Conservation (phyloP, 1,140 invertebrate species). For the Gonatopus flavifemur region DNA sequence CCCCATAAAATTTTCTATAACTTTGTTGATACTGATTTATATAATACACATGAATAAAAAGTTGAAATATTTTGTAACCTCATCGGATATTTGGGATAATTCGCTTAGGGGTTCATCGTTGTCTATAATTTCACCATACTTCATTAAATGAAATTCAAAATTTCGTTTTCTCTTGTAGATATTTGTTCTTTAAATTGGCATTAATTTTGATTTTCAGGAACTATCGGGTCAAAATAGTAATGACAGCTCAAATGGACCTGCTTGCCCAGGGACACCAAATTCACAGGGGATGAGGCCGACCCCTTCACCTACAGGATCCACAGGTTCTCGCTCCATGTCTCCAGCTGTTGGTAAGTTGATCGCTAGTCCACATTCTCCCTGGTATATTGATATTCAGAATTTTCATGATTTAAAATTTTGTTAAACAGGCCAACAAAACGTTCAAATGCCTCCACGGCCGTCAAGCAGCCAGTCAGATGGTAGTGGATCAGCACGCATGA, state of each 20-base stretch:
- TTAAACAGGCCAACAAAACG: constrained; percentile 79
- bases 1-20: no score
- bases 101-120: no score
- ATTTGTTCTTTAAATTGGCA: not conserved
- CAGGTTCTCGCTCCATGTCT: constrained; percentile 92
- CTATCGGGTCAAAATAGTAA: constrained; percentile 82
- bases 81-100: no score
- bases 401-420: constrained; percentile 2
- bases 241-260: constrained; percentile 76
- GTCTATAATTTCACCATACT: no score
- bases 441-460: constrained; percentile 88
- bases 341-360: constrained; percentile 84
- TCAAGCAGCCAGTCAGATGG: constrained; percentile 86
- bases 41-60: no score
- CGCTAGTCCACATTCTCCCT: not conserved
- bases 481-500: constrained; percentile 70
- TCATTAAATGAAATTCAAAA: no score
- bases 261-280: constrained; percentile 71
- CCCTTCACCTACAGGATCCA: constrained; percentile 89
- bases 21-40: no score
- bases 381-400: not conserved
- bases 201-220: constrained; percentile 62
- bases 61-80: no score
- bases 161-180: no score
- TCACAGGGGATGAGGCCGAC: constrained; percentile 83